Evolutionary conservation across 2,888 invertebrate genomes (phyloP), one percentile per base, ranked within the genome.

Genomic region (Octonoba sinensis): DNA sequence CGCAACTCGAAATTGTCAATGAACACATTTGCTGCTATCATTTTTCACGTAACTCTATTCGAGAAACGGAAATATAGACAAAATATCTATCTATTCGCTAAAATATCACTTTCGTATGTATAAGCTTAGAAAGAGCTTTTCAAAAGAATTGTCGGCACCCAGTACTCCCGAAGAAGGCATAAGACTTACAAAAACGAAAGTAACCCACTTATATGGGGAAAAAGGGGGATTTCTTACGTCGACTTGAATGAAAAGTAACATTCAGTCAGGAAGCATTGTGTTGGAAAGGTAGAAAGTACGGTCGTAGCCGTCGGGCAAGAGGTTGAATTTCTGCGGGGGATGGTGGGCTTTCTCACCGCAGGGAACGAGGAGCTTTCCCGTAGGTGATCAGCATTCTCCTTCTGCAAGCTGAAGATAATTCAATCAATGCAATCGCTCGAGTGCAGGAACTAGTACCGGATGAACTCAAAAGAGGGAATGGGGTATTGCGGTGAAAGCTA

Each of bases 401-500:
- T 36, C 77, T 78, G 78, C 57, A 59, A 60, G 71, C 57, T 22
- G 27, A 16, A 78, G 78, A 78, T 78, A 78, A 78, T 78, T 47
- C 65, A 78, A 78, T 78, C 77, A 78, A 78, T 78, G 77, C 70
- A 78, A 78, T 78, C 78, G 78, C 78, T 71, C 57, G 71, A 66
- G 78, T 51, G 71, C 71, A 78, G 78, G 27, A 64, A 36, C 65
- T 47, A 65, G n/a, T 44, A 36, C 36, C 8, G 36, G 36, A 36
- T n/a, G 36, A 36, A 36, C 36, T 36, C 3, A 36, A 36, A 54
- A 20, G 20, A 54, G 54, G 20, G 15, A 20, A 11, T 54, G 54
- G 54, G 6, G 6, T 36, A 36, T 36, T 36, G 36, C 36, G 8
- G 36, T 11, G 36, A 36, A 8, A 8, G 36, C 36, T 36, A 36